phyloP scores from a whole-genome alignment of 1,140 invertebrate species.

The Aphidius gifuensis region DNA sequence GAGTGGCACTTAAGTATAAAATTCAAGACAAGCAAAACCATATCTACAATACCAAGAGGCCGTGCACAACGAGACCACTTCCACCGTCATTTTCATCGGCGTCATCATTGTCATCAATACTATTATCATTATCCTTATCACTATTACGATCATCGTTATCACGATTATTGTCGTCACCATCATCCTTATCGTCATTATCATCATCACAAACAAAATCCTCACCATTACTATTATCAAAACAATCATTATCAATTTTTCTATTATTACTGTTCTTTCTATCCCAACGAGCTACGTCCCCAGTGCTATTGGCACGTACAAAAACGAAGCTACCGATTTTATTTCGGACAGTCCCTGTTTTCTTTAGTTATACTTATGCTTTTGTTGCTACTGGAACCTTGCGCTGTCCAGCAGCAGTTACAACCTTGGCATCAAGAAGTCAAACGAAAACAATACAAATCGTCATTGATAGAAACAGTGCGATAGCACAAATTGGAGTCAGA shows the following conservation, averaged over 20 bases:
- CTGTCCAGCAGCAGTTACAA: background rate
- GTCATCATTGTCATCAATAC: background rate
- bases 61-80: background rate
- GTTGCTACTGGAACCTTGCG: conserved; percentile 24
- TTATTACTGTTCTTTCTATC: too few relatives aligned
- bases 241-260: too few relatives aligned
- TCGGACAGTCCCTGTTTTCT: too few relatives aligned
- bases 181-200: too few relatives aligned
- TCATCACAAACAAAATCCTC: too few relatives aligned
- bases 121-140: conserved; percentile 35
- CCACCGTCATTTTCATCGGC: background rate
- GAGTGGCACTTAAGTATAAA: conserved; percentile 30
- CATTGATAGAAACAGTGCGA: conserved; percentile 18
- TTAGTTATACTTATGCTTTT: background rate
- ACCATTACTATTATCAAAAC: too few relatives aligned
- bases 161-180: too few relatives aligned
- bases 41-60: background rate
- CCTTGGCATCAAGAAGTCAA: background rate
- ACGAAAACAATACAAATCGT: background rate
- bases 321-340: background rate
- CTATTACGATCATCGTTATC: conserved; percentile 36
- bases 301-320: too few relatives aligned
- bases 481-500: conserved; percentile 31
- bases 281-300: too few relatives aligned
- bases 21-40: conserved; percentile 3